Base-by-base conservation (phyloP, 37 sponge, comb jelly and placozoan species). In the Haliclona indistincta region DNA sequence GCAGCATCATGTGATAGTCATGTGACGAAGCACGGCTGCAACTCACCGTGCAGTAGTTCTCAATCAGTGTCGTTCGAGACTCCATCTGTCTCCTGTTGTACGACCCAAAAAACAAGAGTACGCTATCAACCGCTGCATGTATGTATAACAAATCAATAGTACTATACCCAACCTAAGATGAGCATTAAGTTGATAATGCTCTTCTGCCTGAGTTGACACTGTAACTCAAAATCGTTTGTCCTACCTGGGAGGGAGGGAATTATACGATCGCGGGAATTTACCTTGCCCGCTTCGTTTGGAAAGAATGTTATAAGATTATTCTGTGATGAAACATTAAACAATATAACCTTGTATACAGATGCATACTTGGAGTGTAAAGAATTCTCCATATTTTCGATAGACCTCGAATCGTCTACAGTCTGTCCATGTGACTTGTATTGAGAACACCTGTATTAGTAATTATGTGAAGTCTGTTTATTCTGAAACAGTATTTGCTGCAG, bases 331-430 rank as follows among this genome's bases (percentile, higher is more conserved):
- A 35, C n/a, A n/a, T n/a, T n/a, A n/a, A n/a, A n/a, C n/a, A n/a
- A n/a, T n/a, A n/a, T n/a, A n/a, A 68, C 15, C 49, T 56, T 30
- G 43, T 73, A 72, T 13, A 81, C 73, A 60, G 33, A 6, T n/a
- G 52, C 52, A 55, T 42, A 86, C 86, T 36, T 79, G 75, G 38
- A 80, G 80, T 0, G 85, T 75, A 56, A 84, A 89, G 68, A 89
- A 84, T 44, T 89, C 85, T 13, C 81, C 70, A 68, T 89, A 89
- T 51, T 80, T 64, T 17, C 90, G 67, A 36, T 84, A 89, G 34
- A 89, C 54, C 61, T 84, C 80, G 75, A 55, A 89, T 8, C 71
- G 39, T 2, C 49, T 44, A n/a, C 60, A 60, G 64, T 89, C 84
- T 33, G 73, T 54, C 81, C 85, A 84, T 8, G 77, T 74, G 34